These are phyloP conservation scores for Drosophila pseudoobscura DNA, from an alignment of 1,140 invertebrate genomes.

Conservation along the genomic window DNA sequence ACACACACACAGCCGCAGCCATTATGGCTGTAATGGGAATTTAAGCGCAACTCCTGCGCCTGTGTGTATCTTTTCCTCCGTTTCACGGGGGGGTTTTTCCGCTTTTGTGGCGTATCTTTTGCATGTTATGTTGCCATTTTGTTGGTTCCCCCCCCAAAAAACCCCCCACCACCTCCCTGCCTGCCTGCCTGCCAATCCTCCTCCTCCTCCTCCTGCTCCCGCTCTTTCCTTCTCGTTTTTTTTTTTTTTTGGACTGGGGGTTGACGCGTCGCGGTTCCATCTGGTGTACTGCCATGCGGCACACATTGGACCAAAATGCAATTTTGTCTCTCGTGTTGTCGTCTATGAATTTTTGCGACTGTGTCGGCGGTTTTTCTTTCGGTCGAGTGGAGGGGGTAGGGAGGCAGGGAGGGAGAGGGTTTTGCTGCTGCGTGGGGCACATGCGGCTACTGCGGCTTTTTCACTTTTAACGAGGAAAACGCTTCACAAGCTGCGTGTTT, in stretches of 20 bases:
- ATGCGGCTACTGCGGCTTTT: constrained; percentile 79
- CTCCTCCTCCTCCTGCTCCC: neutral
- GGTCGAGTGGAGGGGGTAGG: neutral
- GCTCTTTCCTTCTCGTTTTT: constrained; percentile 4
- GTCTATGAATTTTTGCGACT: constrained; percentile 74
- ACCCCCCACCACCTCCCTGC: constrained; percentile 1
- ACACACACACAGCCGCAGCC: constrained; percentile 60
- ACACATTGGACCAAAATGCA: constrained; percentile 72
- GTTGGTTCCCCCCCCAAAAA: constrained; percentile 30
- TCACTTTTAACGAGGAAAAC: constrained; percentile 74
- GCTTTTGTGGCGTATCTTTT: constrained; percentile 80
- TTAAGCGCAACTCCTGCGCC: constrained; percentile 72
- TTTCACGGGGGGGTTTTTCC: constrained; percentile 54
- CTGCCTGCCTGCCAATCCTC: neutral
- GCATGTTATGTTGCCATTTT: constrained; percentile 74
- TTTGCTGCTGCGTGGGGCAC: constrained; percentile 43
- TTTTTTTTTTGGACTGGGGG: constrained; percentile 15
- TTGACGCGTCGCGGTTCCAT: constrained; percentile 45
- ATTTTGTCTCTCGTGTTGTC: constrained; percentile 80
- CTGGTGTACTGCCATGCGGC: constrained; percentile 42
- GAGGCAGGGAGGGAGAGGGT: neutral
- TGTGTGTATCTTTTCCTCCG: constrained; percentile 49
- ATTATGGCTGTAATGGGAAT: constrained; percentile 80
- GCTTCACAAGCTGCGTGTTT: constrained; percentile 63
- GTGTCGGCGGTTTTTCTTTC: constrained; percentile 51